Percentiles rank a stretch among this genome's conserved stretches.
phyloP scores from a whole-genome alignment of 2,113 vertebrate genomes.

The Chamaea fasciata region DNA sequence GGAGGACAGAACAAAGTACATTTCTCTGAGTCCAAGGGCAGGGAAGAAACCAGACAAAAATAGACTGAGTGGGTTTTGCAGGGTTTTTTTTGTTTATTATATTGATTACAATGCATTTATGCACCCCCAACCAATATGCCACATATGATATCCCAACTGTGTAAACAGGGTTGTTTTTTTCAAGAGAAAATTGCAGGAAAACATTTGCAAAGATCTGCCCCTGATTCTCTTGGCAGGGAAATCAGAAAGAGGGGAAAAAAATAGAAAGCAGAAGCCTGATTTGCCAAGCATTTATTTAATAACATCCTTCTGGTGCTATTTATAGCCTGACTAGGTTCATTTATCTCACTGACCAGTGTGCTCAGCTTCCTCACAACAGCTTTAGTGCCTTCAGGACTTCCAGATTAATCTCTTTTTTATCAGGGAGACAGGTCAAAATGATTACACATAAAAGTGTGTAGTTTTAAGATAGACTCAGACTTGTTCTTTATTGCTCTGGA shows the following conservation, averaged over 20 bases:
- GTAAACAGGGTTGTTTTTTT: slow-evolving; percentile 20
- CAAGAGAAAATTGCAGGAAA: slow-evolving; percentile 14
- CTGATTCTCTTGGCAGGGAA: neutral
- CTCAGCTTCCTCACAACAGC: neutral
- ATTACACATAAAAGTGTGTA: neutral
- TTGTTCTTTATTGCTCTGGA: neutral
- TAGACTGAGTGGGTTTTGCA: neutral
- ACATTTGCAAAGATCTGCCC: neutral
- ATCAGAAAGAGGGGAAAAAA: neutral
- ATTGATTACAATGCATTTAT: neutral
- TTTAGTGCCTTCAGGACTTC: neutral
- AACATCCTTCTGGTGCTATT: neutral
- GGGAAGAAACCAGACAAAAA: neutral
- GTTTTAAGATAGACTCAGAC: neutral
- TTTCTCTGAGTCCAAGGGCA: neutral
- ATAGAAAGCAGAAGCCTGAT: neutral
- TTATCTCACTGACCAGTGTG: slow-evolving; percentile 24
- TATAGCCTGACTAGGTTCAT: neutral
- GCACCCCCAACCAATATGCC: neutral
- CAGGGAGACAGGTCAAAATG: neutral
- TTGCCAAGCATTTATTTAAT: slow-evolving; percentile 24
- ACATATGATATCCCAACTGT: neutral
- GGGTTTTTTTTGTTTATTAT: neutral
- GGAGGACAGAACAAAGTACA: neutral
- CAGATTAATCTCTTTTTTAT: neutral